Conservation (phyloP, 2,113 vertebrate genomes). For the Tretioscincus oriximinensis region DNA sequence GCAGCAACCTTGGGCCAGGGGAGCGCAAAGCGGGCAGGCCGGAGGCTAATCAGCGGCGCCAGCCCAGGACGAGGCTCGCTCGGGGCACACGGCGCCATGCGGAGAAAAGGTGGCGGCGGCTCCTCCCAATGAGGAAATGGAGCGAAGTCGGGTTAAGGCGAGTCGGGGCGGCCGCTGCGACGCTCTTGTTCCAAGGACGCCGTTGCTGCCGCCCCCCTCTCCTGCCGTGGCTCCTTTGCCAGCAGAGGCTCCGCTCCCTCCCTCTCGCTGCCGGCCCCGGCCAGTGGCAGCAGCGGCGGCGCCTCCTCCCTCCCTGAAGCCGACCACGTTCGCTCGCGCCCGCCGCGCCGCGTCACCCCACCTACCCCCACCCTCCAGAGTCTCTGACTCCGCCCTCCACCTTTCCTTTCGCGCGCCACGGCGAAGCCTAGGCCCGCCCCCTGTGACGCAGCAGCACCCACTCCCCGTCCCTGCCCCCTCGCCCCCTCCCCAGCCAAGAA, state of each 20-base stretch:
- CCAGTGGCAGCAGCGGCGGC: neutral
- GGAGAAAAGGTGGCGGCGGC: too few species aligned
- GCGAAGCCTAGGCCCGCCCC: constrained; percentile 3
- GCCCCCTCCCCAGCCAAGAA: neutral
- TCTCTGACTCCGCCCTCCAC: neutral
- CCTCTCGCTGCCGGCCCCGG: neutral
- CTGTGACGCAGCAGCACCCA: constrained; percentile 36
- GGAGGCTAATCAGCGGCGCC: too few species aligned
- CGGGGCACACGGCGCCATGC: too few species aligned
- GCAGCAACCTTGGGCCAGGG: too few species aligned
- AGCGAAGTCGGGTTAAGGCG: too few species aligned
- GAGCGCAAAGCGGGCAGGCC: too few species aligned
- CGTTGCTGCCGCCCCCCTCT: neutral
- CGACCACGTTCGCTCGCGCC: neutral
- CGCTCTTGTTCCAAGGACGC: too few species aligned
- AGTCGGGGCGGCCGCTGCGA: too few species aligned
- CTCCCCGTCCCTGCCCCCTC: neutral
- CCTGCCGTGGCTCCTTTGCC: neutral
- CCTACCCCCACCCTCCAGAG: neutral
- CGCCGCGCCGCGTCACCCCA: constrained; percentile 11
- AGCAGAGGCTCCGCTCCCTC: neutral
- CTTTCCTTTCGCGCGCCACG: neutral
- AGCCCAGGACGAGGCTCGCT: too few species aligned
- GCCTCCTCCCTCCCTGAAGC: constrained; percentile 15
- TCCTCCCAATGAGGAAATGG: too few species aligned